Conservation (phyloP, 2,888 invertebrate species). For the Mythimna impura region DNA sequence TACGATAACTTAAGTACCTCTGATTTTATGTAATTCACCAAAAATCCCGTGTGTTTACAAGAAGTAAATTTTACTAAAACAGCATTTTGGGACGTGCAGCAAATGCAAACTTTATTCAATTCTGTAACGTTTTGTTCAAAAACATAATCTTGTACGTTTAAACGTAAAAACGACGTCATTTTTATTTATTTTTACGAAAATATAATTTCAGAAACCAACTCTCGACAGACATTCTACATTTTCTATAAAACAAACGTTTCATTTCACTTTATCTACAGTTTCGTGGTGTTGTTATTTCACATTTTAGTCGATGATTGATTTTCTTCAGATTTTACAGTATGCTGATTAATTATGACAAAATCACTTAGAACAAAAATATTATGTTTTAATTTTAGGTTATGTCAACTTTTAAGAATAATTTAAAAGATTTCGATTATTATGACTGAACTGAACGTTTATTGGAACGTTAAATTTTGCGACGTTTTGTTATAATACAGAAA, state of each 20-base stretch:
- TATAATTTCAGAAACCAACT: slow-evolving; percentile 40
- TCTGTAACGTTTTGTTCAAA: slow-evolving; percentile 16
- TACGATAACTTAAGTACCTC: slow-evolving; percentile 71
- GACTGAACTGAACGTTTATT: not conserved
- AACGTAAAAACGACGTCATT: slow-evolving; percentile 53
- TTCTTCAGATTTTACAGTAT: not conserved
- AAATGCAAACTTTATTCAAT: slow-evolving; percentile 66
- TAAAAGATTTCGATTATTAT: not conserved
- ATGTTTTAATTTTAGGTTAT: not conserved
- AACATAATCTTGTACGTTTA: slow-evolving; percentile 29
- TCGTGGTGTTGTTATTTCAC: not conserved
- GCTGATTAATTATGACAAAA: not conserved
- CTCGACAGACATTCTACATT: slow-evolving; percentile 40
- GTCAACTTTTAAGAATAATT: not conserved
- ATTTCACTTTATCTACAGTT: not conserved
- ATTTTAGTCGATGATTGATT: not conserved
- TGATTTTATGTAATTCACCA: slow-evolving; percentile 67
- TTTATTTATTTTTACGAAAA: not conserved
- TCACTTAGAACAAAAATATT: not conserved
- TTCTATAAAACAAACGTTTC: slow-evolving; percentile 34
- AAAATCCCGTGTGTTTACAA: slow-evolving; percentile 75
- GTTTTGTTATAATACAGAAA: slow-evolving; percentile 25
- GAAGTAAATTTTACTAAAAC: slow-evolving; percentile 67
- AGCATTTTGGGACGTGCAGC: slow-evolving; percentile 71
- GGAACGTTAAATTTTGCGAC: slow-evolving; percentile 7